Evolutionary conservation across 2,888 invertebrate genomes (phyloP).

Genomic region (Pyrocoelia pectoralis): DNA sequence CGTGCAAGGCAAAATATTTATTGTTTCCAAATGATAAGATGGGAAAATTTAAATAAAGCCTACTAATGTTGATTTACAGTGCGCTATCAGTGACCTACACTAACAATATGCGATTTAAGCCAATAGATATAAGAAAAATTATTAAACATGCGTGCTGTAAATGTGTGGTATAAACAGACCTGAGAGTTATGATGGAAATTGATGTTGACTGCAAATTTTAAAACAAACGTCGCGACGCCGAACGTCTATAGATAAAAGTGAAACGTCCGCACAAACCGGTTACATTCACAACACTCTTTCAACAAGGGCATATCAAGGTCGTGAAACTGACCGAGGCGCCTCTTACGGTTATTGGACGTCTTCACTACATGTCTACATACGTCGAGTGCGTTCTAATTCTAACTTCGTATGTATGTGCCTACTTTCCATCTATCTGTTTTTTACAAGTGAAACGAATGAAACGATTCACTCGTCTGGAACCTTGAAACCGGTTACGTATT

Average conservation of each 20-base stretch:
- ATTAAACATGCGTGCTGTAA: constrained; percentile 4
- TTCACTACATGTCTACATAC: constrained; percentile 55
- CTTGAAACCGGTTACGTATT: constrained; percentile 14
- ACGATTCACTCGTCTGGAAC: constrained; percentile 5
- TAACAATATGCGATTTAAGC: constrained; percentile 2
- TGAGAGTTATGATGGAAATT: background rate
- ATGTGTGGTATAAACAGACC: constrained; percentile 18
- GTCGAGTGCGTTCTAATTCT: constrained; percentile 54
- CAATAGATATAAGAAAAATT: background rate
- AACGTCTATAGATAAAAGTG: constrained; percentile 32
- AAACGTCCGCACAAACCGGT: constrained; percentile 48
- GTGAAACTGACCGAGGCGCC: constrained; percentile 60
- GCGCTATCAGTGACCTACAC: constrained; percentile 14
- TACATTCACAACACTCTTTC: constrained; percentile 52
- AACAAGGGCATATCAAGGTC: constrained; percentile 59
- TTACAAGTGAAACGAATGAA: background rate
- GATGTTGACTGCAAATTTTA: background rate
- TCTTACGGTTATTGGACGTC: constrained; percentile 51
- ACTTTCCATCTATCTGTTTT: constrained; percentile 12
- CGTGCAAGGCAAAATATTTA: no score
- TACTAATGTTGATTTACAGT: background rate
- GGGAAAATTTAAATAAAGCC: no score
- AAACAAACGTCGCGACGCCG: constrained; percentile 38
- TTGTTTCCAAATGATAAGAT: no score
- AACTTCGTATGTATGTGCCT: background rate